Conservation (phyloP, 2,113 vertebrate genomes). For the Alligator sinensis region DNA sequence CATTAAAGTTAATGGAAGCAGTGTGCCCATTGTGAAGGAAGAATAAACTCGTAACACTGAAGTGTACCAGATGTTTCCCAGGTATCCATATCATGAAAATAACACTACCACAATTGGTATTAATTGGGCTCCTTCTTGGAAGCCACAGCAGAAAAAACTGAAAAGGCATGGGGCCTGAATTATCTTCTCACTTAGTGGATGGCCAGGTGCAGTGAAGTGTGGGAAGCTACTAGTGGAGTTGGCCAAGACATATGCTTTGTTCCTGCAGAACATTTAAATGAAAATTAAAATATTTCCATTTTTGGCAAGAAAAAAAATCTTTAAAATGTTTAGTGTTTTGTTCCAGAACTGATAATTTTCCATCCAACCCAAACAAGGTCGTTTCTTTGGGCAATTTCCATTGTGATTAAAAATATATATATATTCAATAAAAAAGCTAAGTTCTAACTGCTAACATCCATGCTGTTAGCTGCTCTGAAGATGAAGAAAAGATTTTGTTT, state of each 20-base stretch:
- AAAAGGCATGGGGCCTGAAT: background rate
- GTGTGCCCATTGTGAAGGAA: background rate
- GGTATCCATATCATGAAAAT: background rate
- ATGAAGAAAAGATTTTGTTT: background rate
- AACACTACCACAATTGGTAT: background rate
- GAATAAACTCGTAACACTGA: background rate
- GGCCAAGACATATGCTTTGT: background rate
- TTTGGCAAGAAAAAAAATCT: background rate
- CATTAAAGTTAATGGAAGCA: slow-evolving; percentile 39
- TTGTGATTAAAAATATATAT: background rate
- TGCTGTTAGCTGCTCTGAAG: background rate
- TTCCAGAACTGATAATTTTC: background rate
- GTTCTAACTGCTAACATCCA: background rate
- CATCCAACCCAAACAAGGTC: background rate
- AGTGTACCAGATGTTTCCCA: background rate
- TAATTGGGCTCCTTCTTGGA: background rate
- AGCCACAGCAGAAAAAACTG: background rate
- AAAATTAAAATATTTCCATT: background rate
- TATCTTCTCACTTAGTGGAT: background rate
- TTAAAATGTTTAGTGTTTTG: background rate
- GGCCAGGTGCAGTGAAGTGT: background rate
- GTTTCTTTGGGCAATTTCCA: background rate
- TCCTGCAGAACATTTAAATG: background rate
- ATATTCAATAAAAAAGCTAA: rapidly evolving
- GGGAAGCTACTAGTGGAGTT: background rate